A percentile compares a stretch with the other conserved stretches of the same genome.
Conservation (phyloP, 2,113 vertebrate species). For the Hemicordylus capensis region DNA sequence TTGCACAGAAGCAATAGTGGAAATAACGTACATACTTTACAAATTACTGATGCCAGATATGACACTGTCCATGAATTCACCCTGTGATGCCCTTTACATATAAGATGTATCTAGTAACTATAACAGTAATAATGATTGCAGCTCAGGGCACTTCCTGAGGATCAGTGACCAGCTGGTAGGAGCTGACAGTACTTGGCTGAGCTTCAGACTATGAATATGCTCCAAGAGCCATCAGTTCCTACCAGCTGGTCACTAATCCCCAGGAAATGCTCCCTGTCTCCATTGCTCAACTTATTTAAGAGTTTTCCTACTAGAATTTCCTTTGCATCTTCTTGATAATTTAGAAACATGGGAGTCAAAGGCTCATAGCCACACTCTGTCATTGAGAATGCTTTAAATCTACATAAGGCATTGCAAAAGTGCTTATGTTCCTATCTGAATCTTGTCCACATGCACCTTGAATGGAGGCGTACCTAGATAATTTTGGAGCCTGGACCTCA, state of each 20-base stretch:
- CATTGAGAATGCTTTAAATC: not conserved
- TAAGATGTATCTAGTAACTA: conserved; percentile 31
- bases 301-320: conserved; percentile 46
- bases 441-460: not conserved
- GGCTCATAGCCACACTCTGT: not conserved
- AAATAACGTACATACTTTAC: conserved; percentile 39
- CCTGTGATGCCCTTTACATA: conserved; percentile 5
- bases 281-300: conserved; percentile 48
- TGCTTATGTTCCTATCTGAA: not conserved
- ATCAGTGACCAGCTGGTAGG: conserved; percentile 32
- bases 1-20: conserved; percentile 26
- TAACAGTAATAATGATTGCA: conserved; percentile 44
- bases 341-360: conserved; percentile 18
- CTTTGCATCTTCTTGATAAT: conserved; percentile 34
- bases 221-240: conserved; percentile 55
- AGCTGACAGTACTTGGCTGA: conserved; percentile 24
- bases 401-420: not conserved
- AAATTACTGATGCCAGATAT: conserved; percentile 36
- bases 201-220: conserved; percentile 48
- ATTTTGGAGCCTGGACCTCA: no score
- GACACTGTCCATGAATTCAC: conserved; percentile 40
- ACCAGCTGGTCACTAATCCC: conserved; percentile 61
- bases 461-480: no score
- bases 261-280: conserved; percentile 60
- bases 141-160: conserved; percentile 52